Evolutionary conservation across 2,888 invertebrate genomes (phyloP), one percentile per base, ranked within the genome.

Genomic region (Cyclophora punctaria): DNA sequence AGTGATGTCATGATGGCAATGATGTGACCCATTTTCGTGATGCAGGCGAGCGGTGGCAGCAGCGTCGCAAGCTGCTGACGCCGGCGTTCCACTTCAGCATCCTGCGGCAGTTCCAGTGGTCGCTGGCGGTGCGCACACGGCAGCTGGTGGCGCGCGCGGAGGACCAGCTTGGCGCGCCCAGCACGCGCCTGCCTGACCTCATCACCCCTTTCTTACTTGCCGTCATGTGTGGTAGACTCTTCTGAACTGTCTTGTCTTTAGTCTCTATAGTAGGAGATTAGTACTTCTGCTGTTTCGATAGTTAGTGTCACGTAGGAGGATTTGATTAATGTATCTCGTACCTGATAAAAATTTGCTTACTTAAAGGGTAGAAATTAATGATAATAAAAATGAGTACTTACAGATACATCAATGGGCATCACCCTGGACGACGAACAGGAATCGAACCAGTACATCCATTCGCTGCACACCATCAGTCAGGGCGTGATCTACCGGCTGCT

Each of bases 391-490:
- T n/a, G n/a, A n/a, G n/a, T n/a, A n/a, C 7, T 60, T 55, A 3
- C 50, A 64, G 62, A 74, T 64, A 69, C 75, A 20, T 90, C 91
- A 2, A 91, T 91, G 91, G 91, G 91, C 6, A 73, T 76, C 45
- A 70, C 75, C n/a, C n/a, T n/a, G n/a, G n/a, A n/a, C n/a, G n/a
- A 46, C 73, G 90, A 35, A 57, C 68, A 41, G 71, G 67, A 44
- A 44, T 47, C 3, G 66, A 73, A 43, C 75, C 74, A 48, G n/a
- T 90, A 89, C 60, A 77, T 85, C 41, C 58, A 72, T 44, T 81
- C 86, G n/a, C 73, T 90, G 35, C 69, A 77, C 44, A 58, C 78
- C 66, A 35, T 71, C 73, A 53, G 53, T 33, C 35, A 50, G 20
- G 40, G 53, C 6, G 5, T 53, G 3, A 2, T 50, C 6, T 41